These are phyloP conservation scores for Nesometra sesokonis DNA, from an alignment of 35 echinoderm and acorn worm genomes.

Conservation along the genomic window DNA sequence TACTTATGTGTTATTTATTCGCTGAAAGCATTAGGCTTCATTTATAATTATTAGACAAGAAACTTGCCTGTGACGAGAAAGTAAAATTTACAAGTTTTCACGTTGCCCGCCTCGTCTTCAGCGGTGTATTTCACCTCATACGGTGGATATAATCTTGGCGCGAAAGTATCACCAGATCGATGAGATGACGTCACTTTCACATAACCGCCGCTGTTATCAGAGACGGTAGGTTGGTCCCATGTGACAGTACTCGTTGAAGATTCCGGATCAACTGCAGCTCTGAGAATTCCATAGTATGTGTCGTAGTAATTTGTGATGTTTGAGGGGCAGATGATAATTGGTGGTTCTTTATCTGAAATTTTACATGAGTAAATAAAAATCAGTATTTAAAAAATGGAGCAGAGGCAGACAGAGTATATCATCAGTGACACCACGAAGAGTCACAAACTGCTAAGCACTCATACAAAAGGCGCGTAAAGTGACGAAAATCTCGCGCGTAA, in stretches of 20 bases:
- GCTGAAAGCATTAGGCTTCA: not conserved
- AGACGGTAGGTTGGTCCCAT: not conserved
- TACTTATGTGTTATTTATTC: not conserved
- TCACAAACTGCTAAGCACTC: too few species aligned
- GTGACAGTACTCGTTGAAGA: not conserved
- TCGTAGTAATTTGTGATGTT: not conserved
- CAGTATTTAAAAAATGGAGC: too few species aligned
- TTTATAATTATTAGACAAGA: not conserved
- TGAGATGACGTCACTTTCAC: not conserved
- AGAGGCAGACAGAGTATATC: too few species aligned
- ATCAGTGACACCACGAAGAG: too few species aligned
- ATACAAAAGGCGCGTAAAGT: too few species aligned
- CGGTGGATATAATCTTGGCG: not conserved
- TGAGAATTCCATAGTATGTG: not conserved
- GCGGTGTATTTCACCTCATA: not conserved
- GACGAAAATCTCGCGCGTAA: too few species aligned
- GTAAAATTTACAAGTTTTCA: not conserved
- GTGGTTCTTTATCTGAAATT: not conserved
- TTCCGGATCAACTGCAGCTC: not conserved
- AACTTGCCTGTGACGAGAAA: not conserved
- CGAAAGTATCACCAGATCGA: not conserved
- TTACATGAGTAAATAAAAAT: not conserved
- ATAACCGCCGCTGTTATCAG: not conserved
- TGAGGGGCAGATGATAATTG: not conserved
- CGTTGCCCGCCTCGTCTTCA: not conserved